phyloP scores from a whole-genome alignment of 2,113 vertebrate species.

The Melanotaenia duboulayi region DNA sequence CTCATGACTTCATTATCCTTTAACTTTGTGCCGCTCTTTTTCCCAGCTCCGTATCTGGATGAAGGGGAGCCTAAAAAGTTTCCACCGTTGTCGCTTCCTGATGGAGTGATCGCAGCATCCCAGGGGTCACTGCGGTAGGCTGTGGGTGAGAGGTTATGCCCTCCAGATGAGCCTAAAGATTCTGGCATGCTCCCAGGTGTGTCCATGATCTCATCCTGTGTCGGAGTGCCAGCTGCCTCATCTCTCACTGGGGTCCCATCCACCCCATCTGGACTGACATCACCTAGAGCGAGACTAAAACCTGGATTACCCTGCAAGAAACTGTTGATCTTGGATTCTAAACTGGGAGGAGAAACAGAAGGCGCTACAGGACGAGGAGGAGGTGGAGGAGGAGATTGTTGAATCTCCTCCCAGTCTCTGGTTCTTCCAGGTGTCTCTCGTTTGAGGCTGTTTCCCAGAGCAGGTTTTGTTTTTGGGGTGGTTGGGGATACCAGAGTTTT shows the following conservation, averaged over 20 bases:
- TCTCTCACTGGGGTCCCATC: slow-evolving; percentile 95
- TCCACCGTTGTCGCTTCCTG: slow-evolving; percentile 61
- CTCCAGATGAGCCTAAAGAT: slow-evolving; percentile 59
- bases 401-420: slow-evolving; percentile 71
- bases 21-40: slow-evolving; percentile 59
- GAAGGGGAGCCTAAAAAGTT: slow-evolving; percentile 64
- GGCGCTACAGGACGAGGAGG: slow-evolving; percentile 45
- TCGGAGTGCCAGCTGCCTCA: slow-evolving; percentile 93
- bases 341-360: slow-evolving; percentile 86
- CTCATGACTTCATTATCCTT: slow-evolving; percentile 75
- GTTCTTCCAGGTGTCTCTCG: slow-evolving; percentile 63
- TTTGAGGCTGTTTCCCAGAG: slow-evolving; percentile 70
- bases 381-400: slow-evolving; percentile 66
- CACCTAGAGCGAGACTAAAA: slow-evolving; percentile 87
- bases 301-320: slow-evolving; percentile 97
- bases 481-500: slow-evolving; percentile 84
- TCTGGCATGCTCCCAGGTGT: slow-evolving; percentile 85
- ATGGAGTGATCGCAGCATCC: slow-evolving; percentile 79
- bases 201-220: slow-evolving; percentile 99
- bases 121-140: slow-evolving; percentile 82
- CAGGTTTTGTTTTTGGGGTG: slow-evolving; percentile 83
- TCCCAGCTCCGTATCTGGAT: slow-evolving; percentile 62
- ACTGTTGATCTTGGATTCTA: slow-evolving; percentile 98
- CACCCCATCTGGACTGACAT: slow-evolving; percentile 86
- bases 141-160: slow-evolving; percentile 80